Evolutionary conservation across 2,797 vertebrate species (phyloP).

Genomic region (Oryzias sinensis): DNA sequence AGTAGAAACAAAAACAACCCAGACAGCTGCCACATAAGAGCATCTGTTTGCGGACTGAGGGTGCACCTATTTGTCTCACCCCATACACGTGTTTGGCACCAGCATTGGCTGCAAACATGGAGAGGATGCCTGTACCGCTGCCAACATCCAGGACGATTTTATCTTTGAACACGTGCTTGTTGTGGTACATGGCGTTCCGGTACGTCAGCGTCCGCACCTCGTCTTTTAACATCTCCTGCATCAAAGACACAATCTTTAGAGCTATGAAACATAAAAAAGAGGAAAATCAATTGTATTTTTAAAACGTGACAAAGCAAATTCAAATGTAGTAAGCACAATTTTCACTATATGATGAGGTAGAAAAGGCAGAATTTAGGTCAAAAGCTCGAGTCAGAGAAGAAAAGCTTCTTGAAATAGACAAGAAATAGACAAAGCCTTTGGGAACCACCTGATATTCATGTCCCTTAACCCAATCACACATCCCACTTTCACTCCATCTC

Average conservation of each 20-base stretch:
- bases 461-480: constrained; percentile 60
- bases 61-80: constrained; percentile 75
- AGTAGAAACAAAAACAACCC: not conserved
- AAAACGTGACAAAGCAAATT: not conserved
- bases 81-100: constrained; percentile 97
- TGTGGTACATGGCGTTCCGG: constrained; percentile 98
- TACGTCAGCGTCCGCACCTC: constrained; percentile 97
- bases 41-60: constrained; percentile 10
- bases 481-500: constrained; percentile 52
- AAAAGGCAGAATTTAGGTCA: constrained; percentile 60
- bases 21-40: not conserved
- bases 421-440: constrained; percentile 57
- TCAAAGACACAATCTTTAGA: not conserved
- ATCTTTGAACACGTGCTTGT: constrained; percentile 98
- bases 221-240: constrained; percentile 97
- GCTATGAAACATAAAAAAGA: not conserved
- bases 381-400: constrained; percentile 28
- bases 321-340: not conserved
- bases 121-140: constrained; percentile 96
- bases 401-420: constrained; percentile 67
- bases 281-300: not conserved
- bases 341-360: constrained; percentile 7
- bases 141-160: constrained; percentile 96
- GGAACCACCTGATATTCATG: constrained; percentile 64
- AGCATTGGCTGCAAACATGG: constrained; percentile 98